Base-by-base conservation (phyloP, 2,113 vertebrate species). In the Alethe castanea region DNA sequence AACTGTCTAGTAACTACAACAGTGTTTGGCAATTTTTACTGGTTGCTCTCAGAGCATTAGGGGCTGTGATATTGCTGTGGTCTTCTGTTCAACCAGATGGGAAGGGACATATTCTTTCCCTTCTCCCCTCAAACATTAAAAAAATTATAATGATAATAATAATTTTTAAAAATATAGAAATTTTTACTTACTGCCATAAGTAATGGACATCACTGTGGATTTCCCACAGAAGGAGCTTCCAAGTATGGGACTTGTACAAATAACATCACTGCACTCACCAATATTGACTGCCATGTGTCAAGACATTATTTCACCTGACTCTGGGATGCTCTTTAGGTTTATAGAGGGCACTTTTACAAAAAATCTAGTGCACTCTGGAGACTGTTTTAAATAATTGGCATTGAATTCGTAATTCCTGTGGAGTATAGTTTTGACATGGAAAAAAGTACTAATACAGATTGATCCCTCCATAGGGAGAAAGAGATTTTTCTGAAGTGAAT, bases 191-290 rank as follows among this genome's bases (percentile, higher is more conserved):
- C 5, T 47, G 20, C 5, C 14, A 25, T 25, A 47, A 13, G 8
- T 61, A 57, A 42, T 18, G 17, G 19, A 25, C 5, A 29, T 35
- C 0, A 0, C 15, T 5, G 3, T 81, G 53, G 0, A 26, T 74
- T 84, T 90, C 54, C 22, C 15, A 67, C 12, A 40, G 19, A 66
- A 81, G 54, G 8, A 66, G 8, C 5, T 81, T 66, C 23, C 31
- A 65, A 9, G 9, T 7, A 12, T 7, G 9, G 17, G 2, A 9
- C 4, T 66, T 70, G 22, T 36, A 7, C 22, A 91, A 65, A 87
- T 16, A 28, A 38, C 3, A 2, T 52, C 24, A 48, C 9, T 60
- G 35, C 5, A 48, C 9, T 18, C 35, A 72, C 9, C 12, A 47
- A 5, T 20, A 66, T 8, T 5, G 28, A 31, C 24, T 44, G 24